phyloP scores from a whole-genome alignment of 2,888 invertebrate genomes.

The Agriopis leucophaearia region DNA sequence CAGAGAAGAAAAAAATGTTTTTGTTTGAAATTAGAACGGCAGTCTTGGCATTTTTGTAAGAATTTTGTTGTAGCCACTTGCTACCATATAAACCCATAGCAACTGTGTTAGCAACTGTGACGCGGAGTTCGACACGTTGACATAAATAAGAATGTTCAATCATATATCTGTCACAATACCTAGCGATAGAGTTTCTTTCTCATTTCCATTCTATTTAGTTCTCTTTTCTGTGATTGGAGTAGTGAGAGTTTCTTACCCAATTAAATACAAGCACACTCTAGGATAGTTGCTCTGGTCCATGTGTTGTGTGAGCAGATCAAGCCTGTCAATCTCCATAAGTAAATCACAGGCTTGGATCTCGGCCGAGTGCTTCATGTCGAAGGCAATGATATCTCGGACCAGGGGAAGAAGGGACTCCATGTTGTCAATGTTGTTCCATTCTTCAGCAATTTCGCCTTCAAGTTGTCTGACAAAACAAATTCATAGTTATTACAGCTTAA shows the following conservation, averaged over 20 bases:
- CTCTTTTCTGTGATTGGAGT: no score
- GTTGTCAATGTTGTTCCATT: slow-evolving; percentile 89
- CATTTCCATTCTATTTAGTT: no score
- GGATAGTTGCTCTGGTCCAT: slow-evolving; percentile 96
- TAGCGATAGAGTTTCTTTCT: no score
- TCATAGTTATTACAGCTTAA: not conserved
- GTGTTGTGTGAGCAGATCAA: slow-evolving; percentile 94
- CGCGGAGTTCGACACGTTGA: no score
- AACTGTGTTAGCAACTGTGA: no score
- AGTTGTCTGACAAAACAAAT: slow-evolving; percentile 88
- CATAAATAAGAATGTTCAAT: no score
- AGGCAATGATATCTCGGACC: slow-evolving; percentile 95
- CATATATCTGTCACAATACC: no score
- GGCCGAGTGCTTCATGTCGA: slow-evolving; percentile 99
- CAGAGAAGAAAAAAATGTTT: no score
- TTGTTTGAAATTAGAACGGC: no score
- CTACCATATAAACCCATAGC: no score
- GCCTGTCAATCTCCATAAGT: slow-evolving; percentile 97
- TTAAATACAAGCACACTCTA: slow-evolving; percentile 96
- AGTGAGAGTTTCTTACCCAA: slow-evolving; percentile 71
- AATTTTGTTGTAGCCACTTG: no score
- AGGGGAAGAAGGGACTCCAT: slow-evolving; percentile 90
- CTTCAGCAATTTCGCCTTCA: slow-evolving; percentile 95
- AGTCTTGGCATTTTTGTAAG: no score
- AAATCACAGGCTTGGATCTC: slow-evolving; percentile 99